A percentile compares a stretch with the other conserved stretches of the same genome.
phyloP scores from a whole-genome alignment of 2,113 vertebrate genomes.

The Euleptes europaea region DNA sequence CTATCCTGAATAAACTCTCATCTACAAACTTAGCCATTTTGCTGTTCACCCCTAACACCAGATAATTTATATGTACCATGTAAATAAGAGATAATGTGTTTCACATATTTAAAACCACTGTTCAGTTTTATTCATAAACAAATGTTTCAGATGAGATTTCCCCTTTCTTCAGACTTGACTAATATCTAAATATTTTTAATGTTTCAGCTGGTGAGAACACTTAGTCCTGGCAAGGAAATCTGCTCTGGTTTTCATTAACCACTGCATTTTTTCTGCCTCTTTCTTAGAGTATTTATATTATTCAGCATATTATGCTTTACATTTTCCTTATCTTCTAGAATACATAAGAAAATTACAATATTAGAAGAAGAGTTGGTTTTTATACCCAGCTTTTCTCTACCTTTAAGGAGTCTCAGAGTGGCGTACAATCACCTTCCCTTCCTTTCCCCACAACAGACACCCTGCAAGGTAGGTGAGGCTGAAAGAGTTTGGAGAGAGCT shows the following conservation, averaged over 20 bases:
- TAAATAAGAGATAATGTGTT: not conserved
- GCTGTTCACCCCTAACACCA: too few species aligned
- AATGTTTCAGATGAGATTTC: constrained; percentile 31
- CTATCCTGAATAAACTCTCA: too few species aligned
- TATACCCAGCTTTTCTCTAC: too few species aligned
- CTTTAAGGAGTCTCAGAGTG: too few species aligned
- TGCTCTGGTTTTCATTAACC: constrained; percentile 49
- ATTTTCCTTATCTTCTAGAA: constrained; percentile 42
- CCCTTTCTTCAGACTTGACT: constrained; percentile 42
- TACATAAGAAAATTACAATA: constrained; percentile 22
- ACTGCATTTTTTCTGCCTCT: constrained; percentile 13
- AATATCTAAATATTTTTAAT: constrained; percentile 49
- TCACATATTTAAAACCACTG: constrained; percentile 28
- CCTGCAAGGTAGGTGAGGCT: too few species aligned
- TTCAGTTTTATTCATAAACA: constrained; percentile 1
- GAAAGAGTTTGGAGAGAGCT: too few species aligned
- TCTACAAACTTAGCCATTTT: too few species aligned
- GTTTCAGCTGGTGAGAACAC: constrained; percentile 42
- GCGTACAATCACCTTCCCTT: too few species aligned
- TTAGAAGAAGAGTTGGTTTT: too few species aligned
- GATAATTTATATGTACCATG: not conserved
- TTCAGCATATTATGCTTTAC: constrained; percentile 41
- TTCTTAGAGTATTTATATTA: constrained; percentile 42
- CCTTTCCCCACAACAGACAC: too few species aligned
- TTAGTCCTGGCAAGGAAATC: constrained; percentile 54